Percentiles rank a stretch among this genome's conserved stretches.
Conservation (phyloP, 2,797 vertebrate genomes). For the Rhinophrynus dorsalis region DNA sequence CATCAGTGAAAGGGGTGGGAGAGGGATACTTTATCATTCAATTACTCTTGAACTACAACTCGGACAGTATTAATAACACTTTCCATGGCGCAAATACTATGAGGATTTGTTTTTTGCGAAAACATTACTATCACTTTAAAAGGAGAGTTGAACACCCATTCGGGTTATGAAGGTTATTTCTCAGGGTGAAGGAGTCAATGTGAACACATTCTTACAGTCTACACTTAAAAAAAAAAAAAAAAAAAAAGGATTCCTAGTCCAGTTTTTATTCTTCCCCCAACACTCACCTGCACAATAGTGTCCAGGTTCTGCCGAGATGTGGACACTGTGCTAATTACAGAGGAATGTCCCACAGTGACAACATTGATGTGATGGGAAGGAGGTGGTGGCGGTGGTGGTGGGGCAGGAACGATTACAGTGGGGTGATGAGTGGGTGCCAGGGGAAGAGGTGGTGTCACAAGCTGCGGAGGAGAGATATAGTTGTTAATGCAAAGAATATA, state of each 20-base stretch:
- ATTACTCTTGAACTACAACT: too few species aligned
- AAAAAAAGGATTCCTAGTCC: background rate
- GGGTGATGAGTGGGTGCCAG: conserved; percentile 94
- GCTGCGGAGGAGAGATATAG: conserved; percentile 65
- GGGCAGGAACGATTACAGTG: conserved; percentile 93
- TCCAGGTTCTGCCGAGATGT: conserved; percentile 97
- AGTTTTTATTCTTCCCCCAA: background rate
- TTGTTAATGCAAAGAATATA: background rate
- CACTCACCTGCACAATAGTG: conserved; percentile 94
- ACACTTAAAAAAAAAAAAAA: too few species aligned
- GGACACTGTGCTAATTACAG: conserved; percentile 93
- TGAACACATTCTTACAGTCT: too few species aligned
- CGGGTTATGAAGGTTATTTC: too few species aligned
- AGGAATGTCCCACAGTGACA: conserved; percentile 93
- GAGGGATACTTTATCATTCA: too few species aligned
- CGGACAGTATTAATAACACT: too few species aligned
- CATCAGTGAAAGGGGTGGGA: too few species aligned
- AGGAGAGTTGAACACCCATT: too few species aligned
- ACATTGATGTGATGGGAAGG: conserved; percentile 92
- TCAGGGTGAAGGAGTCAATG: too few species aligned
- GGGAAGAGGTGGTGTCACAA: conserved; percentile 76
- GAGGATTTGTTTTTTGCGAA: too few species aligned
- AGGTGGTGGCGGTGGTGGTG: conserved; percentile 78
- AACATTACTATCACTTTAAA: too few species aligned
- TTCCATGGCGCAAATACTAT: too few species aligned